A percentile compares a stretch with the other conserved stretches of the same genome.
Evolutionary conservation across 2,113 vertebrate genomes (phyloP).

Genomic region (Lethenteron reissneri): DNA sequence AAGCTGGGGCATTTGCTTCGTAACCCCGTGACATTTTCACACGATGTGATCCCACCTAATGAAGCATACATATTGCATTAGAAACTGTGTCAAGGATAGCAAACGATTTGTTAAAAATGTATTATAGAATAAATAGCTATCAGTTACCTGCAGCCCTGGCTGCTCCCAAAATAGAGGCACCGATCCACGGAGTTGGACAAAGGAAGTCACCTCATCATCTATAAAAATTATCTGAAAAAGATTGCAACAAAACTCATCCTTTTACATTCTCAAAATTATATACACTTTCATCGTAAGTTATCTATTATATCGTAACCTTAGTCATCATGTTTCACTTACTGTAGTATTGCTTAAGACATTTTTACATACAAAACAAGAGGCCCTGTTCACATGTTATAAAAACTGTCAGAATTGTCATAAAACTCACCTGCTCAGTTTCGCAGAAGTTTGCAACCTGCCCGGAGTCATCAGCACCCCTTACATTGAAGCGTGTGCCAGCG

Average conservation of each 20-base stretch:
- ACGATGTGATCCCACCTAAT: conserved; percentile 87
- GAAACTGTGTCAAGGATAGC: neutral
- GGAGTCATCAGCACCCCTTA: conserved; percentile 82
- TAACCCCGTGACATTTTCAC: conserved; percentile 91
- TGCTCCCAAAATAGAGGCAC: conserved; percentile 96
- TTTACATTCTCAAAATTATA: no score
- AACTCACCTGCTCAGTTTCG: conserved; percentile 75
- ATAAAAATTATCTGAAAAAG: conserved; percentile 56
- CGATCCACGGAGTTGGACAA: conserved; percentile 90
- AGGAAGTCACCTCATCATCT: conserved; percentile 73
- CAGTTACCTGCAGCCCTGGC: conserved; percentile 73
- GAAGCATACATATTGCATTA: neutral
- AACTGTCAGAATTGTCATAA: neutral
- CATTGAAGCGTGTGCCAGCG: conserved; percentile 82
- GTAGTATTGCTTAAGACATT: no score
- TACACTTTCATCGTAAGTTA: no score
- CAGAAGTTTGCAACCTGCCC: conserved; percentile 96
- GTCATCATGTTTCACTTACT: no score
- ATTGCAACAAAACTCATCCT: no score
- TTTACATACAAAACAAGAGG: no score
- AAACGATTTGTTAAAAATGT: neutral
- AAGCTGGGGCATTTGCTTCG: conserved; percentile 86
- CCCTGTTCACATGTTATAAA: no score
- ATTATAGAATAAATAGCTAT: neutral
- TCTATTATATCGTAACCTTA: no score